Percentiles rank a stretch among this genome's conserved stretches.
Evolutionary conservation across 2,113 vertebrate species (phyloP).

Genomic region (Chascanopsetta lugubris): DNA sequence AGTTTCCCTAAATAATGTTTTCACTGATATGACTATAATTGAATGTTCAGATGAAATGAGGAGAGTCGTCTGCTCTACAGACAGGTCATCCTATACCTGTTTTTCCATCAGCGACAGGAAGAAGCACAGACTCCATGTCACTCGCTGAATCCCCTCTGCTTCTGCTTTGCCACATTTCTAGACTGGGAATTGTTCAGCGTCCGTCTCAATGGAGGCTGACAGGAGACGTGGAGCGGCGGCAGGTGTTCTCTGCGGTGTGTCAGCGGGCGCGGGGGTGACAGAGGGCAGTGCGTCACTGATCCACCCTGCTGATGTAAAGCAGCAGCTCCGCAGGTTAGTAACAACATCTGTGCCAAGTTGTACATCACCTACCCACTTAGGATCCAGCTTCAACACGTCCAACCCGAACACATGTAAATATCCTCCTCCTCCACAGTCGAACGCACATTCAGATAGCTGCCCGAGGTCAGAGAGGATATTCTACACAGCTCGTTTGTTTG

Average conservation of each 20-base stretch:
- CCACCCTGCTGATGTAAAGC: conserved; percentile 23
- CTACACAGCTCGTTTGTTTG: conserved; percentile 6
- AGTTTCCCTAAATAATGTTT: too few species aligned
- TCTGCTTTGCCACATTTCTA: conserved; percentile 30
- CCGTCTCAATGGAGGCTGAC: conserved; percentile 17
- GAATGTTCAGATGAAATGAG: not conserved
- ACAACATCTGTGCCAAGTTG: not conserved
- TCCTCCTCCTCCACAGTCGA: not conserved
- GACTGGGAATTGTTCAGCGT: conserved; percentile 24
- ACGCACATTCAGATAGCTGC: not conserved
- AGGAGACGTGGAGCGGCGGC: conserved; percentile 26
- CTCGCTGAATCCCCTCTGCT: conserved; percentile 11
- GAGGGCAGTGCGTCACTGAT: conserved; percentile 12
- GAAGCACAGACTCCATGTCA: conserved; percentile 3
- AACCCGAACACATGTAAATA: not conserved
- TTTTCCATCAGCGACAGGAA: not conserved
- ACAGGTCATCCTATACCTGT: conserved; percentile 4
- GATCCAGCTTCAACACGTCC: not conserved
- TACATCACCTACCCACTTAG: conserved; percentile 4
- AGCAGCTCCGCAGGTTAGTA: conserved; percentile 34
- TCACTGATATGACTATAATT: too few species aligned
- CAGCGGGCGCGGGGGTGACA: conserved; percentile 31
- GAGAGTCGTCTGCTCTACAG: not conserved
- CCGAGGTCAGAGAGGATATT: not conserved
- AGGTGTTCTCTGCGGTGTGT: conserved; percentile 65